Percentiles rank a stretch among this genome's conserved stretches.
phyloP scores from a whole-genome alignment of 2,113 vertebrate genomes.

The Bagarius yarrelli region DNA sequence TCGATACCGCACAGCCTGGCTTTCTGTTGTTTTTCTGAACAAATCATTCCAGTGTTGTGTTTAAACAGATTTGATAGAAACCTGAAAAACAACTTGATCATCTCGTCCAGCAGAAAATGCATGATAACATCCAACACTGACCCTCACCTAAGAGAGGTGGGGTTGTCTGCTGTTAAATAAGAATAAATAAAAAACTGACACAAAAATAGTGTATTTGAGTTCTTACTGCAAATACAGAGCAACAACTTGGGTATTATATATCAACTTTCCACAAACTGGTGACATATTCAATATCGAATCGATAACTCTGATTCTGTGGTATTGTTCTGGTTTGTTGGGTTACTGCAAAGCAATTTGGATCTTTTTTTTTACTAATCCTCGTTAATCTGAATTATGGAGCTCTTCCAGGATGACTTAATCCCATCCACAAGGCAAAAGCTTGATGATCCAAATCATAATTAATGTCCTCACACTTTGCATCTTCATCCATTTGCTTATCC shows the following conservation, averaged over 20 bases:
- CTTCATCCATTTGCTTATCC: not conserved
- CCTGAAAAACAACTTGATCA: conserved; percentile 23
- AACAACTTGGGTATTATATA: not conserved
- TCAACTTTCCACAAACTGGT: not conserved
- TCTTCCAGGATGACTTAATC: not conserved
- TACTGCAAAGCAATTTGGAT: not conserved
- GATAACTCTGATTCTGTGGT: not conserved
- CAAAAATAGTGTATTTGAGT: not conserved
- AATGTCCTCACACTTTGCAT: not conserved
- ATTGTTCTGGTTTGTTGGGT: not conserved
- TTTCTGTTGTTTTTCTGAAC: not conserved
- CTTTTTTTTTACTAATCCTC: not conserved
- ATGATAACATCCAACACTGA: not conserved
- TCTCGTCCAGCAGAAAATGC: conserved; percentile 15
- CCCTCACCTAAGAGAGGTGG: not conserved
- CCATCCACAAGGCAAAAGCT: not conserved
- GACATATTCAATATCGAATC: not conserved
- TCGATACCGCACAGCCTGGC: not conserved
- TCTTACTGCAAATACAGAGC: not conserved
- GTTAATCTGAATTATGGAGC: not conserved
- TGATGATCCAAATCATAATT: not conserved
- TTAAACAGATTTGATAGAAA: not conserved
- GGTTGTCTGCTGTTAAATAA: conserved; percentile 9
- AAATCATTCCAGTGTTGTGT: too few species aligned
- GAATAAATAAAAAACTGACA: not conserved